A percentile compares a stretch with the other conserved stretches of the same genome.
These are phyloP conservation scores for Gymnosoma rotundatum DNA, from an alignment of 2,888 invertebrate species.

Conservation along the genomic window DNA sequence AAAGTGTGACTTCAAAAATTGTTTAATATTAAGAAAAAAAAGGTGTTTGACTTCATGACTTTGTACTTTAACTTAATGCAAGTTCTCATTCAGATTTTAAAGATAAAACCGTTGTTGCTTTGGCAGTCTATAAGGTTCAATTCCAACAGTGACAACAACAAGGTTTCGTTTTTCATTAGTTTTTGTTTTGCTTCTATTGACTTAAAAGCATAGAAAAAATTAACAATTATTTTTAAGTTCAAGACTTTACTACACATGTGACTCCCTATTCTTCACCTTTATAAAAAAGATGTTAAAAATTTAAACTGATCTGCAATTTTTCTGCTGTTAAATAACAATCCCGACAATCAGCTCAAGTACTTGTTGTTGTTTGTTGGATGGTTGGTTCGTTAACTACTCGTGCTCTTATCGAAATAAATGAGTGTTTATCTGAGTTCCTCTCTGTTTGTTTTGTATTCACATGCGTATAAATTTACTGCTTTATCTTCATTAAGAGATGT, in stretches of 20 bases:
- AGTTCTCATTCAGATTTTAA: conserved; percentile 61
- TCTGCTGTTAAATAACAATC: conserved; percentile 38
- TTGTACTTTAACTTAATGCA: conserved; percentile 40
- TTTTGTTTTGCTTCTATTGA: conserved; percentile 4
- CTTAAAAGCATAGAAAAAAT: conserved; percentile 38
- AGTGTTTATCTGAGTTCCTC: conserved; percentile 2
- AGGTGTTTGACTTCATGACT: conserved; percentile 63
- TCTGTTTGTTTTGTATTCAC: conserved; percentile 17
- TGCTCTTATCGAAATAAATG: conserved; percentile 17
- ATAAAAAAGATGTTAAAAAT: conserved; percentile 16
- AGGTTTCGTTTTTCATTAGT: not conserved
- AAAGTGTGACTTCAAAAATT: conserved; percentile 54
- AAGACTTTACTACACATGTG: conserved; percentile 35
- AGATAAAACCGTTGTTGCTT: conserved; percentile 57
- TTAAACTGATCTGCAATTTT: not conserved
- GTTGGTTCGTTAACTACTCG: not conserved
- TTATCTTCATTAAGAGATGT: conserved; percentile 70
- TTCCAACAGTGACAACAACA: conserved; percentile 47
- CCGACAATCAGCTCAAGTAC: conserved; percentile 10
- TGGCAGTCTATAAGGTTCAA: conserved; percentile 39
- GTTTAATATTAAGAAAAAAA: conserved; percentile 44
- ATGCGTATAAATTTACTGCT: conserved; percentile 69
- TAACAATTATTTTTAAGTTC: conserved; percentile 64
- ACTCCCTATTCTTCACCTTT: conserved; percentile 15
- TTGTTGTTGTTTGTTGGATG: not conserved